Conservation (phyloP, 2,888 invertebrate genomes). For the Agrotis puta region DNA sequence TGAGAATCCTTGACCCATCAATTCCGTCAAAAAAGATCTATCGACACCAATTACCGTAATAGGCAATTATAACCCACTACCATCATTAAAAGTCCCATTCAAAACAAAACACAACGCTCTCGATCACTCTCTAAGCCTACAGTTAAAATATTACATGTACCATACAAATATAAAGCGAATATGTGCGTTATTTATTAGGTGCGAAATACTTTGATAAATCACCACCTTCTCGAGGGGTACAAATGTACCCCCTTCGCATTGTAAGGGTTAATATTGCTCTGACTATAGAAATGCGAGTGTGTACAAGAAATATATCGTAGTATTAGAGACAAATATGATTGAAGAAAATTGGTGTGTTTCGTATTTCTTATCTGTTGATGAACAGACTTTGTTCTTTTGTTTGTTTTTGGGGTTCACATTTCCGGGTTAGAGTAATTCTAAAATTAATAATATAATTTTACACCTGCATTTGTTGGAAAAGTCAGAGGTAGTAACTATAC, state of each 20-base stretch:
- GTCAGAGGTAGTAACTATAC: too few relatives aligned
- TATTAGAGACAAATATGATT: constrained; percentile 64
- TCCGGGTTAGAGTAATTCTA: background rate
- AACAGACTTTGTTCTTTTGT: constrained; percentile 49
- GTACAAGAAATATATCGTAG: constrained; percentile 65
- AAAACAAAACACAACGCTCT: constrained; percentile 50
- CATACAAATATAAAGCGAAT: constrained; percentile 75
- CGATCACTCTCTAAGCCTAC: constrained; percentile 71
- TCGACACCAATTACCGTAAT: background rate
- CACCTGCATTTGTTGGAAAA: too few relatives aligned
- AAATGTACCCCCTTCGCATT: constrained; percentile 66
- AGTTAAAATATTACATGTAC: constrained; percentile 76
- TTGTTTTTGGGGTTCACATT: constrained; percentile 30
- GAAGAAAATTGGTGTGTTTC: constrained; percentile 59
- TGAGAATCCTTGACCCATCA: too few relatives aligned
- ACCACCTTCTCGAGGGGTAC: constrained; percentile 73
- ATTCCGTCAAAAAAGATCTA: too few relatives aligned
- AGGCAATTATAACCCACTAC: background rate
- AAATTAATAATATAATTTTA: too few relatives aligned
- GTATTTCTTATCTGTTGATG: constrained; percentile 50
- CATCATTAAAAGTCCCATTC: constrained; percentile 38
- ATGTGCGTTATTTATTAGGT: constrained; percentile 87
- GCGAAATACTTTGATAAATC: constrained; percentile 87
- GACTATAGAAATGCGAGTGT: constrained; percentile 62
- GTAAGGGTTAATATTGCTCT: constrained; percentile 73